A percentile compares a stretch with the other conserved stretches of the same genome.
Evolutionary conservation across 2,797 vertebrate species (phyloP).

Genomic region (Phaenicophaeus curvirostris): DNA sequence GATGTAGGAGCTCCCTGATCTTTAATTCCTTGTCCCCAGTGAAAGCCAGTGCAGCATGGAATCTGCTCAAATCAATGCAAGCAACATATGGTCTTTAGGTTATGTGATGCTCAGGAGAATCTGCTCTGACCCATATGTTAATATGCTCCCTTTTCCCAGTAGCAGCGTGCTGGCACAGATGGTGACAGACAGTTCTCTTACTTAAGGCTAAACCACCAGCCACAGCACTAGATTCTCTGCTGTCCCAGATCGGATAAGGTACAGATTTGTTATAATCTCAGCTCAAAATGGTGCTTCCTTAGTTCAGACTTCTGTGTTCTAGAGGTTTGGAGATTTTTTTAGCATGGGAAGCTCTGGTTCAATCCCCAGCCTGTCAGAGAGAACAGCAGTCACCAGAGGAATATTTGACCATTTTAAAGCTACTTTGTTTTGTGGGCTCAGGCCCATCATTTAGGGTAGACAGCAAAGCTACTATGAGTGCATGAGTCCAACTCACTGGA

Average conservation of each 20-base stretch:
- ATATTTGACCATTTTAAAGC: conserved; percentile 1
- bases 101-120: conserved; percentile 1
- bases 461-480: neutral
- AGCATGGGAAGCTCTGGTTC: neutral
- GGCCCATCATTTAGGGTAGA: neutral
- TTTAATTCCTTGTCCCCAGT: conserved; percentile 13
- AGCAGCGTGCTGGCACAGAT: conserved; percentile 11
- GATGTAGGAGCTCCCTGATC: neutral
- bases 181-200: neutral
- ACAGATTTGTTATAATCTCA: neutral
- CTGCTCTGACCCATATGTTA: neutral
- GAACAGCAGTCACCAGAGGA: neutral
- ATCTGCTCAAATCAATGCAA: neutral
- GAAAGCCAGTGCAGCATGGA: conserved; percentile 35
- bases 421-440: neutral
- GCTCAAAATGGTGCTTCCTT: neutral
- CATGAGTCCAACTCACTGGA: neutral
- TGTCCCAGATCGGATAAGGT: neutral
- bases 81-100: conserved; percentile 19
- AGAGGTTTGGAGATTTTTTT: neutral
- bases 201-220: conserved; percentile 9
- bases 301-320: neutral
- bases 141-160: neutral
- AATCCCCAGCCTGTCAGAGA: neutral
- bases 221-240: neutral